Percentiles rank a stretch among this genome's conserved stretches.
Evolutionary conservation across 1,140 invertebrate genomes (phyloP).

Genomic region (Sweltsa coloradensis): DNA sequence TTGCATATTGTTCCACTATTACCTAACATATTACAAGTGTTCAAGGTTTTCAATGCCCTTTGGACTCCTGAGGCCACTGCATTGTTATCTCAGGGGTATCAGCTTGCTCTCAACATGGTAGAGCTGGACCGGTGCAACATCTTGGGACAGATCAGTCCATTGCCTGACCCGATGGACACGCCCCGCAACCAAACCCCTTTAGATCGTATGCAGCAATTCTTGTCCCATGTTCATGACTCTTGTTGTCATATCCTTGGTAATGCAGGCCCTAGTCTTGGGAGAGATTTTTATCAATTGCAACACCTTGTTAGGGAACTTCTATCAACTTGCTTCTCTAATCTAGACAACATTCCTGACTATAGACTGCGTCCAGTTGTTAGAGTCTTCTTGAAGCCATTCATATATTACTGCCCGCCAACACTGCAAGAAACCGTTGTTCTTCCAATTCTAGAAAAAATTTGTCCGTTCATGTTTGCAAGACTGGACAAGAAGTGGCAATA

Average conservation of each 20-base stretch:
- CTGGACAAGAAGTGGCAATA: constrained; percentile 68
- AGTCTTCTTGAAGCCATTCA: constrained; percentile 73
- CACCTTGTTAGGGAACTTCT: constrained; percentile 47
- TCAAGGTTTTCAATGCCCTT: constrained; percentile 64
- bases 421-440: constrained; percentile 61
- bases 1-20: constrained; percentile 66
- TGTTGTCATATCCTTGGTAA: constrained; percentile 69
- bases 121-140: constrained; percentile 57
- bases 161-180: constrained; percentile 31
- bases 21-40: constrained; percentile 59
- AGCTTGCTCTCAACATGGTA: constrained; percentile 50
- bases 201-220: constrained; percentile 71
- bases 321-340: constrained; percentile 51
- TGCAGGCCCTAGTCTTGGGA: constrained; percentile 61
- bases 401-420: constrained; percentile 68
- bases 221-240: constrained; percentile 52
- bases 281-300: constrained; percentile 65
- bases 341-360: constrained; percentile 72
- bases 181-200: constrained; percentile 39
- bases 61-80: constrained; percentile 53
- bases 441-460: constrained; percentile 60
- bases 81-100: constrained; percentile 49
- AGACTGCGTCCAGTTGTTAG: constrained; percentile 68
- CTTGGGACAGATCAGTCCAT: constrained; percentile 33
- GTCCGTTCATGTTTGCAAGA: constrained; percentile 65